Percentiles rank a stretch among this genome's conserved stretches.
Evolutionary conservation across 1,140 invertebrate genomes (phyloP).

Genomic region (Anastatus disparis): DNA sequence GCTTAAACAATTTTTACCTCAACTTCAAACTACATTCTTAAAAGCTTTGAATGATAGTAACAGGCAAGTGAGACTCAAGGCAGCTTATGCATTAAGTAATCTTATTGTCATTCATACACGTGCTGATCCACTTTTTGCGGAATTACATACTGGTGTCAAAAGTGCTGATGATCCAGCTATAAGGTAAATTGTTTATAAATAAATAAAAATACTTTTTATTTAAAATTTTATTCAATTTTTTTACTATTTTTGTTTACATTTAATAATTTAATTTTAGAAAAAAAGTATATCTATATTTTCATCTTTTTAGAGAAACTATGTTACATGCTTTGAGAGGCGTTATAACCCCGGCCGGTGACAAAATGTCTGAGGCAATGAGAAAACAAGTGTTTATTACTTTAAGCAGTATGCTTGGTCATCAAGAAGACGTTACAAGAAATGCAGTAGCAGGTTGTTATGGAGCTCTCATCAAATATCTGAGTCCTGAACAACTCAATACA

Average conservation of each 20-base stretch:
- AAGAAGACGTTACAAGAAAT: constrained; percentile 84
- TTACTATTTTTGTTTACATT: constrained; percentile 2
- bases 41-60: constrained; percentile 92
- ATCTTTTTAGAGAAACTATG: constrained; percentile 81
- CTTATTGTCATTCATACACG: constrained; percentile 91
- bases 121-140: constrained; percentile 88
- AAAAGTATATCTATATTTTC: constrained; percentile 7
- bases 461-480: constrained; percentile 81
- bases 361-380: constrained; percentile 85
- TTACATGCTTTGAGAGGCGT: constrained; percentile 88
- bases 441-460: constrained; percentile 90
- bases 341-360: constrained; percentile 84
- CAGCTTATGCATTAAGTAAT: constrained; percentile 87
- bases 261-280: constrained; percentile 27
- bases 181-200: constrained; percentile 64
- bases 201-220: constrained; percentile 4
- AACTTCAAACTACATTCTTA: constrained; percentile 97
- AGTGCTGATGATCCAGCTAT: constrained; percentile 84
- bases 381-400: constrained; percentile 82
- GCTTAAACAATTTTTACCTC: constrained; percentile 97
- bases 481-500: constrained; percentile 78
- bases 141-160: constrained; percentile 88
- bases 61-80: constrained; percentile 87
- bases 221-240: constrained; percentile 2
- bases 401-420: constrained; percentile 74